These are phyloP conservation scores for Fopius arisanus DNA, from an alignment of 1,140 invertebrate genomes.

Conservation along the genomic window DNA sequence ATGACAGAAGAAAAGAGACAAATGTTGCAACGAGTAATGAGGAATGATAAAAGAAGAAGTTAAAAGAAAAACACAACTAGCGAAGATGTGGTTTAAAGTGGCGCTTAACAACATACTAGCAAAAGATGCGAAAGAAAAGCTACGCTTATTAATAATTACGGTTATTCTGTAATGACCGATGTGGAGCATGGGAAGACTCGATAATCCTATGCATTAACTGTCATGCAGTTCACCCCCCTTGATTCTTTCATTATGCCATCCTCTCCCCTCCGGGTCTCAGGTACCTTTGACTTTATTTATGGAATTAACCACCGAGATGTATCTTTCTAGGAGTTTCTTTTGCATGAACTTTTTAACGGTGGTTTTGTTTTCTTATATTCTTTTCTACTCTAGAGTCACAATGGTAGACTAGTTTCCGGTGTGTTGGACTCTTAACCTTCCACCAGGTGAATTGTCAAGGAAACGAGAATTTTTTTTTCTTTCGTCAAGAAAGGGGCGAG, in stretches of 20 bases:
- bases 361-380: slow-evolving; percentile 35
- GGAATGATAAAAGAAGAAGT: slow-evolving; percentile 20
- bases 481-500: no score
- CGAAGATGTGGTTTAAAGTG: slow-evolving; percentile 35
- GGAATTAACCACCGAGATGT: slow-evolving; percentile 55
- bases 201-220: slow-evolving; percentile 63
- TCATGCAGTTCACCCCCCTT: slow-evolving; percentile 28
- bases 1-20: slow-evolving; percentile 27
- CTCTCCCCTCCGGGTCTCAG: background rate
- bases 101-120: slow-evolving; percentile 52
- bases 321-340: slow-evolving; percentile 45
- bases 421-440: background rate
- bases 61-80: slow-evolving; percentile 29
- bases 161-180: slow-evolving; percentile 63
- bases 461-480: background rate
- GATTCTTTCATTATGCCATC: background rate
- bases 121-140: slow-evolving; percentile 15
- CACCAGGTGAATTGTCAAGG: background rate
- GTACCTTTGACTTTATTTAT: slow-evolving; percentile 50
- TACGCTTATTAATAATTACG: slow-evolving; percentile 63
- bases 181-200: slow-evolving; percentile 62
- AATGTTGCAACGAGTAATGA: background rate
- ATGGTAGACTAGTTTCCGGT: slow-evolving; percentile 28
- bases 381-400: background rate
- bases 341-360: slow-evolving; percentile 48